Base-by-base conservation (phyloP, 2,113 vertebrate species). In the Ondatra zibethicus region DNA sequence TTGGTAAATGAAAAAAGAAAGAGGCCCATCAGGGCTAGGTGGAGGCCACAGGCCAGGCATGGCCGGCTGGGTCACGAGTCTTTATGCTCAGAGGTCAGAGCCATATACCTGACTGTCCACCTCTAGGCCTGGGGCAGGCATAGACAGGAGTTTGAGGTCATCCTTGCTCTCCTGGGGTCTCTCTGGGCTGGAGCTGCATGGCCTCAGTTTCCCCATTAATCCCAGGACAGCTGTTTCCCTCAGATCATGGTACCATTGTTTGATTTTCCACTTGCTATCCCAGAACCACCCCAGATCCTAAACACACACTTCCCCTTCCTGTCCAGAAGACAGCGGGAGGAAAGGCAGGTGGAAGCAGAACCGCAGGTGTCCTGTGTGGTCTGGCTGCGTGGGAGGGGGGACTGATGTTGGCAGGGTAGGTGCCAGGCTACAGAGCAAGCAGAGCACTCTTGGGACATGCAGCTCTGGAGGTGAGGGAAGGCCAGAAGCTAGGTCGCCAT, bases 261-360 rank as follows among this genome's bases (percentile, higher is more conserved):
- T 68, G 89, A 80, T 94, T 93, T 96, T 75, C 72, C 33, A 52
- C 93, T 96, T 96, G 94, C 96, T 96, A 88, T 81, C 88, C 86
- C 45, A 1, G 5, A 89, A n/a, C 52, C 23, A 36, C 50, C 65
- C 52, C 47, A n/a, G 25, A n/a, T 76, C 66, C 78, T n/a, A 70
- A 47, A 73, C 50, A 89, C 45, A 92, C 39, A 95, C 23, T 97
- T 97, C 95, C 97, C 95, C 76, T 97, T 97, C 95, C 95, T 90
- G 90, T 65, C 50, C 65, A 42, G 55, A 73, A 55, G 72, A 45
- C 29, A 52, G 3, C 25, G 25, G 36, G 80, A 50, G 47, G 47
- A 80, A 1, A 31, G 73, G 75, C 25, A 7, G 61, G 68, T 82
- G 50, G 50, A 70, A 19, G 77, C 66, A 50, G 58, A 39, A 29